phyloP scores from a whole-genome alignment of 2,797 vertebrate genomes.

The Myripristis murdjan region DNA sequence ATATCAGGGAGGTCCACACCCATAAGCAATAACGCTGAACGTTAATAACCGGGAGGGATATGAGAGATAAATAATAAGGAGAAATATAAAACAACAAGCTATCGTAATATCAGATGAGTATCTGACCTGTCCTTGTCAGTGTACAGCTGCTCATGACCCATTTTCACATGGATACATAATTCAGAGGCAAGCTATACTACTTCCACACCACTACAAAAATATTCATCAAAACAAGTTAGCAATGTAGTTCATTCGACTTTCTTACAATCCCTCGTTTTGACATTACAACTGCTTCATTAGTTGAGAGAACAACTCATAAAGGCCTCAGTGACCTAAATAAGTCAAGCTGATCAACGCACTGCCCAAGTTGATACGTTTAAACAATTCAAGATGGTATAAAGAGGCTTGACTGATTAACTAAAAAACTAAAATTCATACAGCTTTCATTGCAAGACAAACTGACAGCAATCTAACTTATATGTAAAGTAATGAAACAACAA shows the following conservation, averaged over 20 bases:
- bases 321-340: constrained; percentile 74
- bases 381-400: constrained; percentile 70
- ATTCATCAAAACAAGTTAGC: constrained; percentile 70
- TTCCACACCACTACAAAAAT: constrained; percentile 63
- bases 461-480: constrained; percentile 43
- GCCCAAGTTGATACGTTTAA: constrained; percentile 64
- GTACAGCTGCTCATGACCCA: constrained; percentile 71
- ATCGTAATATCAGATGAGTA: constrained; percentile 54
- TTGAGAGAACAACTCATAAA: constrained; percentile 58
- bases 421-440: constrained; percentile 25
- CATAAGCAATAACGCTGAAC: constrained; percentile 64
- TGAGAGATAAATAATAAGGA: constrained; percentile 71
- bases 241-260: constrained; percentile 44
- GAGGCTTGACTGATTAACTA: constrained; percentile 55
- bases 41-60: constrained; percentile 67
- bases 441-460: constrained; percentile 10
- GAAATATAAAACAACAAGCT: constrained; percentile 57
- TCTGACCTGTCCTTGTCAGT: constrained; percentile 73
- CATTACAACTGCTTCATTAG: constrained; percentile 60
- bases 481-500: constrained; percentile 11
- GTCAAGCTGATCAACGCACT: constrained; percentile 67
- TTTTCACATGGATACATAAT: constrained; percentile 73
- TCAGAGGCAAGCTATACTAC: constrained; percentile 54
- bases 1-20: constrained; percentile 72
- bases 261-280: constrained; percentile 30